Evolutionary conservation across 1,140 invertebrate genomes (phyloP), one percentile per base, ranked within the genome.

Genomic region (Penaeus indicus): DNA sequence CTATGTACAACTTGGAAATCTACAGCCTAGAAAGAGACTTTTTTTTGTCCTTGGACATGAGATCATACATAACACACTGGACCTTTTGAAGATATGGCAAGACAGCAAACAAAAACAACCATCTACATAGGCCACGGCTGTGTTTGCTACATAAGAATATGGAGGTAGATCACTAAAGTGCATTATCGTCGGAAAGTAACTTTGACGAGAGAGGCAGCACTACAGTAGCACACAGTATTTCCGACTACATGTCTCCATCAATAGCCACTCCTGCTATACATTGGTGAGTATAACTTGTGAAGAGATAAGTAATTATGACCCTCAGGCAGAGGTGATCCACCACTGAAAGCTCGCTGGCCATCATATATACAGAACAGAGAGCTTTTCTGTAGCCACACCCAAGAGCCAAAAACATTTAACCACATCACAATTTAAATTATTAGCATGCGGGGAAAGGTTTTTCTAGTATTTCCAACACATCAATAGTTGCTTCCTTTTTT

Each of bases 131-230:
- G 88, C 88, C 84, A 89, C 88, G 83, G 82, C 83, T 89, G 88
- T 89, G 88, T 89, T 89, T 89, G 84, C 88, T 85, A 89, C 88
- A 89, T 85, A 89, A 85, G 84, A 84, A 80, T 85, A 89, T 84
- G 84, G 88, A 89, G 88, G 88, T 89, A 89, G 88, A 89, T 89
- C 83, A 89, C 88, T 85, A 89, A 88, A 88, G 87, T 88, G 87
- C 87, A 88, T 88, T 88, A 88, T 88, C 82, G 87, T 88, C 87
- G 81, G 82, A 88, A 88, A 88, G 84, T 77, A 88, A 88, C 87
- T 88, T 88, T 83, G 32, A 32, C 78, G 54, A 54, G 80, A 84
- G 87, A 88, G 87, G 87, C 87, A 83, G 87, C 87, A 88, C 87
- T 88, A 88, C 81, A 88, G 87, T 84, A 88, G 87, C 87, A 88